Evolutionary conservation across 2,797 vertebrate genomes (phyloP).

Genomic region (Geotria australis): DNA sequence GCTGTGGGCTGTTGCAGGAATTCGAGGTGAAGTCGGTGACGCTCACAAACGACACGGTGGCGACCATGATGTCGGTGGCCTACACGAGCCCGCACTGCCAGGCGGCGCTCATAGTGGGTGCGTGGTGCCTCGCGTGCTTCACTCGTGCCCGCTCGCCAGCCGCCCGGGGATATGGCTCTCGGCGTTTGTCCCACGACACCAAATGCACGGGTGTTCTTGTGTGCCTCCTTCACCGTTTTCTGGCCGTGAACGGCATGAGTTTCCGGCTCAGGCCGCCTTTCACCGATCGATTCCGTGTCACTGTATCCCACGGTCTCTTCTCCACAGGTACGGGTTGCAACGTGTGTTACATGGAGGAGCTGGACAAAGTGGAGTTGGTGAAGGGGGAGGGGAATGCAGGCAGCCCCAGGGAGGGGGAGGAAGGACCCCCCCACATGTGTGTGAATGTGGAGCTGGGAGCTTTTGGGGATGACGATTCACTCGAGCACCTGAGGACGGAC

Average conservation of each 20-base stretch:
- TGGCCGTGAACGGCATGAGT: background rate
- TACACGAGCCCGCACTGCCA: constrained; percentile 18
- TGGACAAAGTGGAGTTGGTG: constrained; percentile 8
- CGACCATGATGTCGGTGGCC: constrained; percentile 32
- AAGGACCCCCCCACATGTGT: constrained; percentile 13
- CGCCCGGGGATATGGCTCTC: no score
- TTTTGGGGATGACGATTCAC: constrained; percentile 18
- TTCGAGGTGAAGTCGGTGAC: constrained; percentile 16
- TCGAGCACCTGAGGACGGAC: constrained; percentile 8
- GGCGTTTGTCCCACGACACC: no score
- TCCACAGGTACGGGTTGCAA: constrained; percentile 18
- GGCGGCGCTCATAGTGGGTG: constrained; percentile 24
- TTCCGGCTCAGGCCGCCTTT: no score
- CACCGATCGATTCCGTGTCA: no score
- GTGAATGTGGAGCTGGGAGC: constrained; percentile 32
- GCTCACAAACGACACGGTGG: constrained; percentile 25
- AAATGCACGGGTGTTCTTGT: background rate
- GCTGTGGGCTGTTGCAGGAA: constrained; percentile 7
- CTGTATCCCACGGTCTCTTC: no score
- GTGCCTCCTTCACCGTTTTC: background rate
- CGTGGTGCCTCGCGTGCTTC: constrained; percentile 2
- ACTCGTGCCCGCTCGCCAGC: background rate
- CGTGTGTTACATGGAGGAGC: constrained; percentile 29
- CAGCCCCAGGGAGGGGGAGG: no score
- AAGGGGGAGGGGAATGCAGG: constrained; percentile 7